A percentile compares a stretch with the other conserved stretches of the same genome.
Conservation (phyloP, 2,113 vertebrate species). For the Laterallus jamaicensis region DNA sequence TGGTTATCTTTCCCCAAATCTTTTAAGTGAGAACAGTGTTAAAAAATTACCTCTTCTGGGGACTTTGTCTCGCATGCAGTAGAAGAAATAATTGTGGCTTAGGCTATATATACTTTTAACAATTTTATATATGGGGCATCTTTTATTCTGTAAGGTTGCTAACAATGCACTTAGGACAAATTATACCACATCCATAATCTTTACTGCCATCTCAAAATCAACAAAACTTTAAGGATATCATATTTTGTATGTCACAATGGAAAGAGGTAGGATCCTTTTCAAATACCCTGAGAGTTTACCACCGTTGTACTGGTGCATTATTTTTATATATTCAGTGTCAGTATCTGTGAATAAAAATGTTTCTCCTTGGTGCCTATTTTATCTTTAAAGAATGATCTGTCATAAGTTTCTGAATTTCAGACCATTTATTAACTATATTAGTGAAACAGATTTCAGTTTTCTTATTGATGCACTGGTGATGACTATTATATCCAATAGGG, state of each 20-base stretch:
- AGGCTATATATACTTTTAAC: not conserved
- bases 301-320: rapidly evolving
- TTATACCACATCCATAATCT: not conserved
- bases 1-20: not conserved
- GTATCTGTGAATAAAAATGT: not conserved
- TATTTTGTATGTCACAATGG: not conserved
- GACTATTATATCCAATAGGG: not conserved
- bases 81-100: not conserved
- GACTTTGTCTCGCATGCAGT: not conserved
- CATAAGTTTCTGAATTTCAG: not conserved
- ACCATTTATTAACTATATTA: not conserved
- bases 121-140: not conserved
- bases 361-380: not conserved
- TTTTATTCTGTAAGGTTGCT: not conserved
- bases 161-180: not conserved
- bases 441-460: not conserved
- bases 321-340: not conserved
- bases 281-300: not conserved
- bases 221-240: not conserved
- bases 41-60: not conserved
- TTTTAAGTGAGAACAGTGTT: not conserved
- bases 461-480: not conserved
- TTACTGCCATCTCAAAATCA: not conserved
- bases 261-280: not conserved
- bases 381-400: not conserved